These are phyloP conservation scores for Glaucopsyche alexis DNA, from an alignment of 2,888 invertebrate species.

Conservation along the genomic window DNA sequence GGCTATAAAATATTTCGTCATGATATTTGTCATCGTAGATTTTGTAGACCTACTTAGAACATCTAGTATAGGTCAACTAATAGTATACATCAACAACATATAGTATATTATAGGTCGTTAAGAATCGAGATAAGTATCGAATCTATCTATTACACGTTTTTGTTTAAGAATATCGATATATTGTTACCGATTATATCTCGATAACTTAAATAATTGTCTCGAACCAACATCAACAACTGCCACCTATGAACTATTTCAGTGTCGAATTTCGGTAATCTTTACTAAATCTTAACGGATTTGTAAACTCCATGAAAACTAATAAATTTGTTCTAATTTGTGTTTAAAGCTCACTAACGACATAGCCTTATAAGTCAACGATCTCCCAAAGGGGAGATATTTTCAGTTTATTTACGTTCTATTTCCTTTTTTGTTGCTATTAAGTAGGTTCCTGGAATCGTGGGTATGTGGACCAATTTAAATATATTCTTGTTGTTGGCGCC, in stretches of 20 bases:
- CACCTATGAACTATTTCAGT: constrained; percentile 12
- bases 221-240: constrained; percentile 13
- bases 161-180: not conserved
- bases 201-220: not conserved
- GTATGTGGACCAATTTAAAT: constrained; percentile 34
- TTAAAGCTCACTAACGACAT: constrained; percentile 27
- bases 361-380: constrained; percentile 27
- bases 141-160: constrained; percentile 7
- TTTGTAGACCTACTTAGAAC: not conserved
- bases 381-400: constrained; percentile 33
- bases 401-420: constrained; percentile 34
- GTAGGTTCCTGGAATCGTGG: constrained; percentile 39
- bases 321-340: constrained; percentile 30
- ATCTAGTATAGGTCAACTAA: too few species aligned
- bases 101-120: too few species aligned
- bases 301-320: constrained; percentile 26
- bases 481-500: constrained; percentile 40
- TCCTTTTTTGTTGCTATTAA: constrained; percentile 40
- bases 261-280: constrained; percentile 17
- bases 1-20: not conserved
- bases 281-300: constrained; percentile 22
- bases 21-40: not conserved
- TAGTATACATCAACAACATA: too few species aligned
- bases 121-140: constrained; percentile 1
- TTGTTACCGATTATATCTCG: not conserved